Evolutionary conservation across 2,797 vertebrate genomes (phyloP).

Genomic region (Macroramphosus scolopax): DNA sequence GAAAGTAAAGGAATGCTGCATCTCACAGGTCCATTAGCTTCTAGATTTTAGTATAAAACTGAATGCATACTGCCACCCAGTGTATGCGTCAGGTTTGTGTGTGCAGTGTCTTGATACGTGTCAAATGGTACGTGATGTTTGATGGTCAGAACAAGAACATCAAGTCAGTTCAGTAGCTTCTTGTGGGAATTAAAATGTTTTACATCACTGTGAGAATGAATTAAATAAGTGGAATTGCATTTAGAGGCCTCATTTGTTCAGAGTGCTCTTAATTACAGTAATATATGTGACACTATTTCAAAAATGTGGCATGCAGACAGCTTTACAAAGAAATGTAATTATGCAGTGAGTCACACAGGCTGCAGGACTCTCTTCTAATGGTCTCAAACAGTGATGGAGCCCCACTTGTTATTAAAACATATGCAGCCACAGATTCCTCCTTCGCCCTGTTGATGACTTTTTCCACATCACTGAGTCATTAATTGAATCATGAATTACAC

Average conservation of each 20-base stretch:
- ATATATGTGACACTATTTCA: background rate
- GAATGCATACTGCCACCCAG: slow-evolving; percentile 71
- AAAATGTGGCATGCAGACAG: background rate
- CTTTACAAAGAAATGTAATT: background rate
- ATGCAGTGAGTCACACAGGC: slow-evolving; percentile 9
- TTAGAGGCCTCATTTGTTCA: too few species aligned
- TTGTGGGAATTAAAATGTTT: too few species aligned
- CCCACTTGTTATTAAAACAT: slow-evolving; percentile 16
- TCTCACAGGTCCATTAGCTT: background rate
- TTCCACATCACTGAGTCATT: slow-evolving; percentile 49
- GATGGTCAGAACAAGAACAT: too few species aligned
- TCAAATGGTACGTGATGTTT: too few species aligned
- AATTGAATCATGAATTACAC: slow-evolving; percentile 44
- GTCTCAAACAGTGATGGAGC: background rate
- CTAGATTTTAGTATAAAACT: slow-evolving; percentile 20
- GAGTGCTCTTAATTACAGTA: background rate
- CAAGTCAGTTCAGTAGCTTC: too few species aligned
- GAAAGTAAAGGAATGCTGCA: background rate
- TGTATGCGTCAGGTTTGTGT: slow-evolving; percentile 48
- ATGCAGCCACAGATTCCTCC: slow-evolving; percentile 16
- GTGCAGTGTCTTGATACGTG: too few species aligned
- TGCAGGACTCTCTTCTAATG: slow-evolving; percentile 5
- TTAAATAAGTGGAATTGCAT: too few species aligned
- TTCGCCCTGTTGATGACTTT: slow-evolving; percentile 22
- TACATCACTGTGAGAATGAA: too few species aligned